A percentile compares a stretch with the other conserved stretches of the same genome.
phyloP scores from a whole-genome alignment of 2,888 invertebrate species.

The Diaphora mendica region DNA sequence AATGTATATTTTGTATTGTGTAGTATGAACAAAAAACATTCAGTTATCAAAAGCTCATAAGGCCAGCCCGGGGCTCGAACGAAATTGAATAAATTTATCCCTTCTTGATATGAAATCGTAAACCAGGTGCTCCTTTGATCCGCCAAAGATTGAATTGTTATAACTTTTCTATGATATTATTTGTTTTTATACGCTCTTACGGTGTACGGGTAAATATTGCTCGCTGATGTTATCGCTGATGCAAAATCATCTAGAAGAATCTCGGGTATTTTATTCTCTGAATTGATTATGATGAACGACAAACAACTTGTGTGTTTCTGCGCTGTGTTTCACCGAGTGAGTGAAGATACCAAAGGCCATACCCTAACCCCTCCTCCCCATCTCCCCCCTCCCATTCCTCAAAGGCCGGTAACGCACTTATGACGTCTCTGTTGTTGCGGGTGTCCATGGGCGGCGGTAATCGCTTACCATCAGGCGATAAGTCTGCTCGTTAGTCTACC shows the following conservation, averaged over 20 bases:
- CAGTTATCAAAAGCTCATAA: conserved; percentile 52
- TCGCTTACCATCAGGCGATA: too few species aligned
- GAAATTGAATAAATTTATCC: conserved; percentile 56
- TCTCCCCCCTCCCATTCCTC: too few species aligned
- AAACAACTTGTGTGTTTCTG: not conserved
- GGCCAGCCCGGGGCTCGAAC: conserved; percentile 33
- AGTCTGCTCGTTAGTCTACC: too few species aligned
- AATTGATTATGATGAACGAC: not conserved
- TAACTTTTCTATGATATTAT: conserved; percentile 48
- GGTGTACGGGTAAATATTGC: conserved; percentile 2
- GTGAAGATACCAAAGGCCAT: too few species aligned
- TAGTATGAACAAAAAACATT: conserved; percentile 33
- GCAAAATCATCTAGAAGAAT: not conserved
- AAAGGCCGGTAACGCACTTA: too few species aligned
- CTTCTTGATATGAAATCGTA: conserved; percentile 48
- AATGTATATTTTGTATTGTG: conserved; percentile 14
- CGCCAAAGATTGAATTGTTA: conserved; percentile 52
- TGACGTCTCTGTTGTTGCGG: too few species aligned
- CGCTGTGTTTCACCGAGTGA: too few species aligned
- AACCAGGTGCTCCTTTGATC: conserved; percentile 54
- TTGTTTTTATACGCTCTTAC: conserved; percentile 37
- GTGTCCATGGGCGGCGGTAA: too few species aligned
- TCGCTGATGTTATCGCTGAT: not conserved
- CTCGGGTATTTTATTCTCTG: not conserved
- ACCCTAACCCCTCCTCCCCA: too few species aligned